These are phyloP conservation scores for Aphrophora alni DNA, from an alignment of 2,888 invertebrate species.

Conservation along the genomic window DNA sequence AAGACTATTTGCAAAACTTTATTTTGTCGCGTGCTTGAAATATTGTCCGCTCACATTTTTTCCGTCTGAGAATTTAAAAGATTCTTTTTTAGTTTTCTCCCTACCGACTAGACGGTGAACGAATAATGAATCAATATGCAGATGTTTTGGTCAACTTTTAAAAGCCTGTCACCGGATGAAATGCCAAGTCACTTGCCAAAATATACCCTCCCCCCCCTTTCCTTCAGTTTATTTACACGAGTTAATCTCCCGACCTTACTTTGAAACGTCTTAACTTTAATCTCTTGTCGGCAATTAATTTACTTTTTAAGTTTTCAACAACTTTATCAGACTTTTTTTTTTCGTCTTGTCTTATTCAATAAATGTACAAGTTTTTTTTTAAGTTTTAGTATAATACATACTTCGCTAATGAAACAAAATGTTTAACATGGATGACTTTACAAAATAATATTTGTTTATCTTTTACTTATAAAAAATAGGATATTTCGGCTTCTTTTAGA, in stretches of 20 bases:
- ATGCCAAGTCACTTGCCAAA: background rate
- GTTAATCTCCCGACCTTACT: background rate
- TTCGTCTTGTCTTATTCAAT: background rate
- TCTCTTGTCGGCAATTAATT: slow-evolving; percentile 4
- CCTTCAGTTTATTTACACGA: background rate
- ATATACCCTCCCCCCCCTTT: background rate
- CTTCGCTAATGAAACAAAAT: no score
- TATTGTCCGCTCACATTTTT: background rate
- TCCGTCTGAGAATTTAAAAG: slow-evolving; percentile 6
- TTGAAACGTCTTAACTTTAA: background rate
- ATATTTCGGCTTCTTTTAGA: no score
- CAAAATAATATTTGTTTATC: no score
- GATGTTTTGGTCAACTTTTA: background rate
- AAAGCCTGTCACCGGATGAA: background rate
- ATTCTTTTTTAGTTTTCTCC: background rate
- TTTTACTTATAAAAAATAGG: no score
- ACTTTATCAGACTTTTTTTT: background rate
- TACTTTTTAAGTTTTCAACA: background rate
- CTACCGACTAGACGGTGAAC: background rate
- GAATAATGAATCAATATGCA: background rate
- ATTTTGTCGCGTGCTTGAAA: slow-evolving; percentile 3
- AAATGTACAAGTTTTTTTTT: no score
- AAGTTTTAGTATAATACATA: no score
- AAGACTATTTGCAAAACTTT: background rate
- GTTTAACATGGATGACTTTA: no score